Evolutionary conservation across 1,140 invertebrate species (phyloP), one percentile per base, ranked within the genome.

Genomic region (Sycobia sp.): DNA sequence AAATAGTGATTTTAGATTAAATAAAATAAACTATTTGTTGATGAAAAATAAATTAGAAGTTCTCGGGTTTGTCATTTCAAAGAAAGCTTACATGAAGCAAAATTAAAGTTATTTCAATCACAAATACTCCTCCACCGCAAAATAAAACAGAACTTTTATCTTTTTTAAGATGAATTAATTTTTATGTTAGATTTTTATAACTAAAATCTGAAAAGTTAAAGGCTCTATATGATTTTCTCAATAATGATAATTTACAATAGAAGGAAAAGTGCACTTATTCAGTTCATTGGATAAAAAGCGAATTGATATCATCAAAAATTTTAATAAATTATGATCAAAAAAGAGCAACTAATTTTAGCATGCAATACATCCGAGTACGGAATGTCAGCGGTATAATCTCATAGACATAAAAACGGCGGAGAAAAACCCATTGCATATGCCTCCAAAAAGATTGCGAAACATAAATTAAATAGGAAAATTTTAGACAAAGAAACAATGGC

Each of bases 401-500:
- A 81, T 62, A 32, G 47, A 5, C 46, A 68, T 18, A 20, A 55
- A 54, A 63, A 80, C 66, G 72, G 66, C 16, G 10, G 29, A 10
- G 67, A 58, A 51, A 50, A 14, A 18, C 62, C 56, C 1, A 51
- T 59, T 8, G 56, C 62, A 38, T 65, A 27, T 29, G 51, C 50
- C 11, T 57, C 29, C n/a, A 59, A 59, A 53, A 46, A n/a, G 16
- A 53, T 57, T 32, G 23, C 29, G n/a, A 18, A 53, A 41, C 69
- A 80, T 14, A 83, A 86, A 71, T 69, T 68, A 58, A 79, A 80
- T 49, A 84, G 82, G 58, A 38, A 69, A 34, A 74, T 82, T 58
- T 75, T 82, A 18, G 82, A 86, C 51, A 79, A 79, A 59, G 83
- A 86, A 72, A 80, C 69, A 2, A 69, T 82, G 7, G 72, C 74